These are phyloP conservation scores for Nasonia vitripennis DNA, from an alignment of 1,140 invertebrate species.

Conservation along the genomic window DNA sequence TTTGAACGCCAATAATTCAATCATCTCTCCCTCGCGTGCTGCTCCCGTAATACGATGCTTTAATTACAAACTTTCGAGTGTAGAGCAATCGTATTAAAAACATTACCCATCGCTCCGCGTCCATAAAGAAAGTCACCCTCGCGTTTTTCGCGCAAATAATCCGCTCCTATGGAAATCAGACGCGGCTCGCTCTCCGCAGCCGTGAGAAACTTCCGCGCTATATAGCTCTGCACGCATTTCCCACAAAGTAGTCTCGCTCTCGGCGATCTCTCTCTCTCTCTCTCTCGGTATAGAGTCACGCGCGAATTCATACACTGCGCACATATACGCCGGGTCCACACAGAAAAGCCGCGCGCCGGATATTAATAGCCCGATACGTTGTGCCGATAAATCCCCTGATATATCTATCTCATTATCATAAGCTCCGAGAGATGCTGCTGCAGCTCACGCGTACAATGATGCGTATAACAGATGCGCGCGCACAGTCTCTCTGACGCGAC, in stretches of 20 bases:
- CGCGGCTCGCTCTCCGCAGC: not conserved
- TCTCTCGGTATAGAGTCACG: not conserved
- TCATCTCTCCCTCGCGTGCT: not conserved
- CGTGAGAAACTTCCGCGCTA: slow-evolving; percentile 38
- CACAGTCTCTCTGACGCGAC: not conserved
- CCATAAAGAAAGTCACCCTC: not conserved
- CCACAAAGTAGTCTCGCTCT: not conserved
- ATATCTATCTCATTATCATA: slow-evolving; percentile 17
- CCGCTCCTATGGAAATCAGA: slow-evolving; percentile 8
- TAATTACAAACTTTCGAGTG: not conserved
- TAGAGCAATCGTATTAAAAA: no score
- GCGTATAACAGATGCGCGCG: not conserved
- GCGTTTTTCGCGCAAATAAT: not conserved
- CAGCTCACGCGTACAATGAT: not conserved
- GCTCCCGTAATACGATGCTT: not conserved
- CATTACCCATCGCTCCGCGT: not conserved
- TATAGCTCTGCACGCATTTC: not conserved
- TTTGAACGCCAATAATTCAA: not conserved
- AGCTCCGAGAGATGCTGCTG: slow-evolving; percentile 1
- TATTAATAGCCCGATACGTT: slow-evolving; percentile 14
- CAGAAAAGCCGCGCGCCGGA: not conserved
- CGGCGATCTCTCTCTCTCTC: not conserved
- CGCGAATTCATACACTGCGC: not conserved
- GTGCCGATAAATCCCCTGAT: slow-evolving; percentile 12
- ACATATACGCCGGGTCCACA: not conserved